A percentile compares a stretch with the other conserved stretches of the same genome.
phyloP scores from a whole-genome alignment of 2,113 vertebrate genomes.

The Ranitomeya variabilis region DNA sequence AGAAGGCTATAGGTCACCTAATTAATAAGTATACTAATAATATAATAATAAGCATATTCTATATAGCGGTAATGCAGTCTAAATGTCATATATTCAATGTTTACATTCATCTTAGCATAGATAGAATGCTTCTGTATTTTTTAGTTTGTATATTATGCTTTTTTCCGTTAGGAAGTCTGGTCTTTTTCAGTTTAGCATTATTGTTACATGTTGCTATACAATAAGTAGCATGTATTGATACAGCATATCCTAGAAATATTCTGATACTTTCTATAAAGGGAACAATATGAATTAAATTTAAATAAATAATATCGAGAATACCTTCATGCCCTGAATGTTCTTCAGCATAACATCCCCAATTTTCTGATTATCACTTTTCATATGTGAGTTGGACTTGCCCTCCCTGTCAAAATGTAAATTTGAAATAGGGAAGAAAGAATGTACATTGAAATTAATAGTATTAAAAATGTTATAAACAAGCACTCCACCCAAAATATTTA shows the following conservation, averaged over 20 bases:
- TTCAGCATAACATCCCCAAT: slow-evolving; percentile 94
- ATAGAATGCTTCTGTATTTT: too few species aligned
- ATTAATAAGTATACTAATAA: too few species aligned
- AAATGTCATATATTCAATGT: too few species aligned
- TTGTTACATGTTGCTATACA: too few species aligned
- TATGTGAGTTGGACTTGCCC: slow-evolving; percentile 91
- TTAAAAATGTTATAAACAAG: background rate
- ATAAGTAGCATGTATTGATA: too few species aligned
- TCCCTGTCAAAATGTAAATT: slow-evolving; percentile 77
- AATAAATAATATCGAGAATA: slow-evolving; percentile 60
- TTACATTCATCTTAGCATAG: too few species aligned
- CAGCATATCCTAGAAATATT: background rate
- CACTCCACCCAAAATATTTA: background rate
- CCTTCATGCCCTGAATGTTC: slow-evolving; percentile 91
- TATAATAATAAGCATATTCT: too few species aligned
- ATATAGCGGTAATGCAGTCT: too few species aligned
- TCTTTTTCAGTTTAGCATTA: too few species aligned
- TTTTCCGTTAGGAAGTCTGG: too few species aligned
- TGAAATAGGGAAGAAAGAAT: background rate
- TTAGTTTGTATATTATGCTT: too few species aligned
- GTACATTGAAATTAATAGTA: background rate
- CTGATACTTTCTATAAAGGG: background rate
- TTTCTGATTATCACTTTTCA: slow-evolving; percentile 93
- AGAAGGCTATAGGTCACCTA: too few species aligned
- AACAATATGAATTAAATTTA: background rate